phyloP scores from a whole-genome alignment of 2,888 invertebrate genomes.

The Eurois occulta region DNA sequence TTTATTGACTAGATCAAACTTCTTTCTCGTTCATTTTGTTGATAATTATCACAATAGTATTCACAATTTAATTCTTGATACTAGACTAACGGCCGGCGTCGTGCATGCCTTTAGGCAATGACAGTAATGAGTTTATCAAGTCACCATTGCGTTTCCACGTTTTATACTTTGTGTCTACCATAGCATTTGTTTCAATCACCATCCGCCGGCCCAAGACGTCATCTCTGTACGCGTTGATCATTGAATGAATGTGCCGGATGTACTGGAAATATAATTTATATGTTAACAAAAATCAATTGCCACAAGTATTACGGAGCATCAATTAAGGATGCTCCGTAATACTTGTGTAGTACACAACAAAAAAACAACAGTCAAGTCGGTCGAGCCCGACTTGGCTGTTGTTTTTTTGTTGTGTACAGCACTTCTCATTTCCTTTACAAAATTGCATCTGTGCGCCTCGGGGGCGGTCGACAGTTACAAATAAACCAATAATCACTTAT shows the following conservation, averaged over 20 bases:
- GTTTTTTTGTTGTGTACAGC: too few relatives aligned
- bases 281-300: background rate
- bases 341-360: too few relatives aligned
- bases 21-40: constrained; percentile 35
- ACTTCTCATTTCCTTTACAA: too few relatives aligned
- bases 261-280: constrained; percentile 72
- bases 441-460: too few relatives aligned
- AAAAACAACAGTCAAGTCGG: too few relatives aligned
- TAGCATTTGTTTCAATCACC: constrained; percentile 73
- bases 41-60: constrained; percentile 42
- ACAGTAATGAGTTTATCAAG: constrained; percentile 93
- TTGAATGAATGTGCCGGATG: constrained; percentile 76
- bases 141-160: constrained; percentile 93
- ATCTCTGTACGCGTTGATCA: constrained; percentile 76
- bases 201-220: constrained; percentile 65
- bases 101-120: constrained; percentile 94
- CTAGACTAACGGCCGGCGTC: constrained; percentile 92
- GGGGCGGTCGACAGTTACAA: too few relatives aligned
- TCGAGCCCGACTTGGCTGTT: too few relatives aligned
- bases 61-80: constrained; percentile 25
- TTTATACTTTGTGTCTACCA: constrained; percentile 77
- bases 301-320: background rate
- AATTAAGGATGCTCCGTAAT: too few relatives aligned
- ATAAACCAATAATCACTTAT: too few relatives aligned
- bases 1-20: constrained; percentile 37